Percentiles rank a stretch among this genome's conserved stretches.
Conservation (phyloP, 2,888 invertebrate species). For the Eupithecia dodoneata region DNA sequence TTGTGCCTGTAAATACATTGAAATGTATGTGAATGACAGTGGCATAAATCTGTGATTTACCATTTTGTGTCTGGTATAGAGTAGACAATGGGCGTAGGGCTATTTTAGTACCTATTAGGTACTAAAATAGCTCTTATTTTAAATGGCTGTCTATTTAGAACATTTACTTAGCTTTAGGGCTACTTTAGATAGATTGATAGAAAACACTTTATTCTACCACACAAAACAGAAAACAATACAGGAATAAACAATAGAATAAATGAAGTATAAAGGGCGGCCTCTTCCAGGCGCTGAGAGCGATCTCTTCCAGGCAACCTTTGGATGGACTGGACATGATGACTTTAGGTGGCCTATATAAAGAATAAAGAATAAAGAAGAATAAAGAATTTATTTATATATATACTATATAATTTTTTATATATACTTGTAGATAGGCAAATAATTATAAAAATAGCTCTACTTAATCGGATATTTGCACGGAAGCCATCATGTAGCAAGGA, state of each 20-base stretch:
- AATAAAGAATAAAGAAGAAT: no score
- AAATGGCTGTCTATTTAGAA: background rate
- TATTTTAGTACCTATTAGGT: background rate
- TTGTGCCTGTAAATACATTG: slow-evolving; percentile 42
- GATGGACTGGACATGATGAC: no score
- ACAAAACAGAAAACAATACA: no score
- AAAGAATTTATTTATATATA: no score
- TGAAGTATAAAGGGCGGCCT: no score
- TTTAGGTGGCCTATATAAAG: background rate
- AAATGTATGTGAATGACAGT: slow-evolving; percentile 44
- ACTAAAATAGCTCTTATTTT: background rate
- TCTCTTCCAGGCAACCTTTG: no score
- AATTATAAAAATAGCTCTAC: background rate
- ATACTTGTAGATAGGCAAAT: background rate
- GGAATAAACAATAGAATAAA: no score
- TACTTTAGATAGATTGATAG: background rate
- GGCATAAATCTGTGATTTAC: slow-evolving; percentile 39
- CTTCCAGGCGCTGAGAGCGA: no score
- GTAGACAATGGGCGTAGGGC: slow-evolving; percentile 3
- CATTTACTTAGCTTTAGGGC: background rate
- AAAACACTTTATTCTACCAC: no score
- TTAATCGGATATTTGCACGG: background rate
- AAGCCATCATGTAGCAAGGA: background rate
- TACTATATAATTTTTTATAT: no score
- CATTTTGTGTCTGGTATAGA: slow-evolving; percentile 11